These are phyloP conservation scores for Indri indri DNA, from an alignment of 2,113 vertebrate species.

Conservation along the genomic window DNA sequence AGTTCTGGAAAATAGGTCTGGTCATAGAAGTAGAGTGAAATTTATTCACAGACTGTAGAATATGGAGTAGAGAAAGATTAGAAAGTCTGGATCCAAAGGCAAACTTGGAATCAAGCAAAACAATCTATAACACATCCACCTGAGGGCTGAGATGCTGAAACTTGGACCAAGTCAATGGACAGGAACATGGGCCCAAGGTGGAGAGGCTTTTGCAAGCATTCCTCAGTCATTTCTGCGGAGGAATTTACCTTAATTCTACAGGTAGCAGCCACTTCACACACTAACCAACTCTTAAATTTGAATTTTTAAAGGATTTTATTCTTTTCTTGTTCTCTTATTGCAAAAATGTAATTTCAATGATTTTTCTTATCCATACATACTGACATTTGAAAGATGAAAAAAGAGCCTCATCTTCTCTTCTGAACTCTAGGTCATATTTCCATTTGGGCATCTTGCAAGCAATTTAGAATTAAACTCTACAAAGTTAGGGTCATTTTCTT, in stretches of 20 bases:
- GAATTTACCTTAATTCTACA: not conserved
- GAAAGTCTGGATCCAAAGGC: not conserved
- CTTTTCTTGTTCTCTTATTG: not conserved
- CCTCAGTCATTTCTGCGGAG: not conserved
- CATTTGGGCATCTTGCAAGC: not conserved
- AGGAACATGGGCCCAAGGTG: not conserved
- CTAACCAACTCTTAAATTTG: not conserved
- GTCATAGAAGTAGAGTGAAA: not conserved
- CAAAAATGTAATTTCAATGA: not conserved
- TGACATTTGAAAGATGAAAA: not conserved
- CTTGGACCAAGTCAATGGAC: not conserved
- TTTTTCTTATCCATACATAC: not conserved
- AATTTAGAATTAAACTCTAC: not conserved
- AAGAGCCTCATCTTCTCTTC: not conserved
- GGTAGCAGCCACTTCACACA: not conserved
- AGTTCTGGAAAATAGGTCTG: not conserved
- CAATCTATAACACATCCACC: not conserved
- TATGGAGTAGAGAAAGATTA: not conserved
- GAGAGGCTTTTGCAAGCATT: not conserved
- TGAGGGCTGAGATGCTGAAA: not conserved
- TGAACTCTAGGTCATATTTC: not conserved
- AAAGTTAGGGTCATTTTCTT: not conserved
- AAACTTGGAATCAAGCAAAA: not conserved
- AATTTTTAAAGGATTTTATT: not conserved
- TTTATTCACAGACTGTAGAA: not conserved